Conservation (phyloP, 2,113 vertebrate genomes). For the Rhipidura dahli region DNA sequence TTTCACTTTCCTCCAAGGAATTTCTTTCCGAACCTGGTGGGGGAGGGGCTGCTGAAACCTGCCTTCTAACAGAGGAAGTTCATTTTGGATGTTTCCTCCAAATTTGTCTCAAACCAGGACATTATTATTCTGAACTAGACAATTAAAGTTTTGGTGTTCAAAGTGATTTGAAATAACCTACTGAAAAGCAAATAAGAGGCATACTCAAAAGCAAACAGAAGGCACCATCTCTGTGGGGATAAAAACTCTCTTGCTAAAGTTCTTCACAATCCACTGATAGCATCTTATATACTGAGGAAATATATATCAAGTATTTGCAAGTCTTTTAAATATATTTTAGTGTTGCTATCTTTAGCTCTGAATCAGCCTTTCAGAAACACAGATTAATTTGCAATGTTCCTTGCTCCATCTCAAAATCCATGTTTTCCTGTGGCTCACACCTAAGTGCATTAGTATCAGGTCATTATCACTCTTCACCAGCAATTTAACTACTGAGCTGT, state of each 20-base stretch:
- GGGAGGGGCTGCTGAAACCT: no score
- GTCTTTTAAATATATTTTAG: neutral
- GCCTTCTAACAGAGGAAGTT: no score
- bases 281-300: neutral
- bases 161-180: neutral
- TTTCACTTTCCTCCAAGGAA: no score
- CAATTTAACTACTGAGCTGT: neutral
- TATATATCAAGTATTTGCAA: neutral
- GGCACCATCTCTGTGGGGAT: neutral
- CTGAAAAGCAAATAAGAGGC: neutral
- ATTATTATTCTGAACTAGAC: neutral
- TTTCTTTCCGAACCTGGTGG: no score
- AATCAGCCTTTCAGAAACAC: neutral
- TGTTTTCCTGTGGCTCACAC: neutral
- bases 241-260: neutral
- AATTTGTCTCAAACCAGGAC: no score
- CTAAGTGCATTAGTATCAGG: neutral
- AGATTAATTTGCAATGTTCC: neutral
- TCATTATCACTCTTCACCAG: neutral
- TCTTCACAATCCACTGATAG: neutral
- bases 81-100: no score
- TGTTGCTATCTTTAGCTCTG: neutral
- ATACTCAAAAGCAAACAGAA: neutral
- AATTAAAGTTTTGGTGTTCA: neutral
- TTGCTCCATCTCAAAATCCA: neutral